These are phyloP conservation scores for Heterocephalus glaber DNA, from an alignment of 2,113 vertebrate species.

Conservation along the genomic window DNA sequence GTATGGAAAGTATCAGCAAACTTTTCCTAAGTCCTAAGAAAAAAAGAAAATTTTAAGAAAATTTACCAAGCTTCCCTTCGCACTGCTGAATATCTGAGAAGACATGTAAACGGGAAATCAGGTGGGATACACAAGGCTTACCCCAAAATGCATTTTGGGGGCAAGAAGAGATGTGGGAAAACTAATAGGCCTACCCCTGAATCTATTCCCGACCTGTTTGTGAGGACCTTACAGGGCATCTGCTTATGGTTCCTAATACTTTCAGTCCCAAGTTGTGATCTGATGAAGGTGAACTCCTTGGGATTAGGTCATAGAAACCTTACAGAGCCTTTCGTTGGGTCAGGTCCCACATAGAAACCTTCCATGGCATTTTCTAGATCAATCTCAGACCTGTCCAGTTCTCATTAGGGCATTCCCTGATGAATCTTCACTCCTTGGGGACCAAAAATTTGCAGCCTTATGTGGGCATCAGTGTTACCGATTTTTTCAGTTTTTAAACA, in stretches of 20 bases:
- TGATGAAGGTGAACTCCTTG: background rate
- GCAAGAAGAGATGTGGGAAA: background rate
- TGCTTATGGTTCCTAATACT: background rate
- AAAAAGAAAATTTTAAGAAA: background rate
- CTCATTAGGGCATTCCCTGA: background rate
- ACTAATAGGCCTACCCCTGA: background rate
- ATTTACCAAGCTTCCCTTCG: background rate
- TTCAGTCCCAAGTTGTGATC: background rate
- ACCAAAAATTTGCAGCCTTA: background rate
- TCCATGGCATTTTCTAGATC: background rate
- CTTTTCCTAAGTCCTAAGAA: constrained; percentile 43
- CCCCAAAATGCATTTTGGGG: too few species aligned
- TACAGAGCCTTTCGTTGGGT: background rate
- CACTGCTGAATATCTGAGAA: background rate
- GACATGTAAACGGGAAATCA: background rate
- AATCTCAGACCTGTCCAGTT: background rate
- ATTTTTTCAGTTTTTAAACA: background rate
- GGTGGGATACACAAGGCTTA: background rate
- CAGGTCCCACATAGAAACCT: background rate
- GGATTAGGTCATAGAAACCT: background rate
- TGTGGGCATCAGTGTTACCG: background rate
- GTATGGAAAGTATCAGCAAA: background rate
- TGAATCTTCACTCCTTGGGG: background rate
- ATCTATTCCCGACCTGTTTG: background rate
- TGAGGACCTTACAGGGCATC: background rate